Evolutionary conservation across 2,888 invertebrate species (phyloP), one percentile per base, ranked within the genome.

Genomic region (Sphaerophoria rueppellii): DNA sequence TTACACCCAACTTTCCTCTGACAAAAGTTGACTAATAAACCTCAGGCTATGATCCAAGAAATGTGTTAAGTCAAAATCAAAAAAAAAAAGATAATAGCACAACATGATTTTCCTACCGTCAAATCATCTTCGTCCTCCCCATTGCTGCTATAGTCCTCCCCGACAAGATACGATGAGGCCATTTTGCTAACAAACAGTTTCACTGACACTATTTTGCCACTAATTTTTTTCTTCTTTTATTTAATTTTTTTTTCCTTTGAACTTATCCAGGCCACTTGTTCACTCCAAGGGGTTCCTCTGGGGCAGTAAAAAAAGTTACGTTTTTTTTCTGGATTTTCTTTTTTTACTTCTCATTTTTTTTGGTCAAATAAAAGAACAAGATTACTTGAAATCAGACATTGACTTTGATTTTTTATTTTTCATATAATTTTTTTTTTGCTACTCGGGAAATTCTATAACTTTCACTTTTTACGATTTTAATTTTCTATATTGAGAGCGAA

Each of bases 81-180:
- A 16, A 50, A 6, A 32, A 4, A 37, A 52, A 9, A 50, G 61
- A 7, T 9, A 6, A 34, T 24, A 24, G 0, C 7, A 48, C 55
- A 50, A 16, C 1, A 35, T 6, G 6, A 24, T 16, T 65, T 34
- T 37, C 65, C 65, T 79, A 83, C 83, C 83, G 83, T 83, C 79
- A 83, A 79, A 69, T 83, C 83, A 50, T 83, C 83, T 55, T 83
- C 83, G 67, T 83, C 83, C 83, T 83, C 83, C 16, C 75, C 79
- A 72, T 79, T 79, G 70, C 83, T 83, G 83, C 75, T 83, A 61
- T 83, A 83, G 52, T 83, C 83, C 79, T 83, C 83, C 79, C 83
- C 83, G 50, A 83, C 50, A 54, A 83, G 61, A 46, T 55, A 83
- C 24, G 83, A 83, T 61, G 83, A 83, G 57, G 83, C 79, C 83